Conservation (phyloP, 2,113 vertebrate species). For the Hemiprocne comata region DNA sequence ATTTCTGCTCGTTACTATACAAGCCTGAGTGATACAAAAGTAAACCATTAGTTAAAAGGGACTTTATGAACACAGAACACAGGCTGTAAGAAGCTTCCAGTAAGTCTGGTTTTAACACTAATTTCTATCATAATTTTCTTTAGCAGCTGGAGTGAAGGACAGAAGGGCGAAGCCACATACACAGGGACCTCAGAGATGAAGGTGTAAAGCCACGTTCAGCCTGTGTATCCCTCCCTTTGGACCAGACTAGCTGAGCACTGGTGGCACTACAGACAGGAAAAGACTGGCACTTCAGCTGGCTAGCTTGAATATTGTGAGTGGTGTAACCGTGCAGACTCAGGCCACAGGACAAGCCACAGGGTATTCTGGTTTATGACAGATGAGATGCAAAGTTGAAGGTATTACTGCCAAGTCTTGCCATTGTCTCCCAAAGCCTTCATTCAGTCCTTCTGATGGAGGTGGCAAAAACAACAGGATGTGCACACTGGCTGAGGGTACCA, state of each 20-base stretch:
- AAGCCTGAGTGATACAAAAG: neutral
- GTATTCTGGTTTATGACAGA: neutral
- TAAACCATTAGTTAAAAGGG: neutral
- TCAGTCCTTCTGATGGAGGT: neutral
- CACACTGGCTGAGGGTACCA: accelerated
- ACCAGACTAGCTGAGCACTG: neutral
- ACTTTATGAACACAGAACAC: neutral
- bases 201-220: accelerated
- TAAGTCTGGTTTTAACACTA: neutral
- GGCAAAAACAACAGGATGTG: accelerated
- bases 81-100: neutral
- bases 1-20: neutral
- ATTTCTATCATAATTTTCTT: neutral
- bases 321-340: neutral
- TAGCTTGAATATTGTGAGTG: accelerated
- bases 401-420: neutral
- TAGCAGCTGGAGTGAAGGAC: neutral
- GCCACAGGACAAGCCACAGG: neutral
- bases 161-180: neutral
- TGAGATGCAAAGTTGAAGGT: neutral
- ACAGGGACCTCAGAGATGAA: neutral
- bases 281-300: neutral
- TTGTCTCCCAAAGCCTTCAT: neutral
- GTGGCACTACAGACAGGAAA: neutral
- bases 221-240: neutral